These are phyloP conservation scores for Eupeodes luniger DNA, from an alignment of 2,888 invertebrate species.

Conservation along the genomic window DNA sequence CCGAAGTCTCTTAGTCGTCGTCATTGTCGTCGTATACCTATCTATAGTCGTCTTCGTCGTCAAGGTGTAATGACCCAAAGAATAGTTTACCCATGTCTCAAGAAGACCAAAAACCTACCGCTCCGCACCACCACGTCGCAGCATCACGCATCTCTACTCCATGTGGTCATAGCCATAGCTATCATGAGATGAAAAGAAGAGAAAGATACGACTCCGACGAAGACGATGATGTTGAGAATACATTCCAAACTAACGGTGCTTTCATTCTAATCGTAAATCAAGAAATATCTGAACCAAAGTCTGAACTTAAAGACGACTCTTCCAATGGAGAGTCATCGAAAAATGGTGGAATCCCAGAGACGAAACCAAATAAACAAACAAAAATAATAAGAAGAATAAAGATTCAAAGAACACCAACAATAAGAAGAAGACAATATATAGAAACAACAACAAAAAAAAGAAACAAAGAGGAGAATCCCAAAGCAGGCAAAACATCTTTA, in stretches of 20 bases:
- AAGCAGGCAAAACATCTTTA: conserved; percentile 39
- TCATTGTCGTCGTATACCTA: background rate
- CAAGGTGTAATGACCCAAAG: conserved; percentile 75
- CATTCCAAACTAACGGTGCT: conserved; percentile 73
- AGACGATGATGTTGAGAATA: conserved; percentile 20
- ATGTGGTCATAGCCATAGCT: background rate
- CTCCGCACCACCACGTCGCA: conserved; percentile 35
- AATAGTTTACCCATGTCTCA: conserved; percentile 64
- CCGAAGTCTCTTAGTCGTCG: conserved; percentile 6
- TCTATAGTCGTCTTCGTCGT: conserved; percentile 30
- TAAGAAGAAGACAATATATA: background rate
- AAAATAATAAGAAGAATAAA: background rate
- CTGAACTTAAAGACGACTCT: conserved; percentile 48
- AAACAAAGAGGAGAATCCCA: conserved; percentile 60
- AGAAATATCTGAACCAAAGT: conserved; percentile 65
- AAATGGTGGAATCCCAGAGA: conserved; percentile 55
- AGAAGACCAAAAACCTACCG: conserved; percentile 6
- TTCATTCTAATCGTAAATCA: conserved; percentile 75
- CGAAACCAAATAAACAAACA: conserved; percentile 30
- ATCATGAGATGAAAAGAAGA: conserved; percentile 46
- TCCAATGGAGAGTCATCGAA: conserved; percentile 52
- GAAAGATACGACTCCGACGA: conserved; percentile 10
- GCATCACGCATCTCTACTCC: background rate
- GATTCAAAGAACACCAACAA: background rate
- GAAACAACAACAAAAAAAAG: conserved; percentile 22